Evolutionary conservation across 2,888 invertebrate genomes (phyloP).

Genomic region (Meiosimyza decipiens): DNA sequence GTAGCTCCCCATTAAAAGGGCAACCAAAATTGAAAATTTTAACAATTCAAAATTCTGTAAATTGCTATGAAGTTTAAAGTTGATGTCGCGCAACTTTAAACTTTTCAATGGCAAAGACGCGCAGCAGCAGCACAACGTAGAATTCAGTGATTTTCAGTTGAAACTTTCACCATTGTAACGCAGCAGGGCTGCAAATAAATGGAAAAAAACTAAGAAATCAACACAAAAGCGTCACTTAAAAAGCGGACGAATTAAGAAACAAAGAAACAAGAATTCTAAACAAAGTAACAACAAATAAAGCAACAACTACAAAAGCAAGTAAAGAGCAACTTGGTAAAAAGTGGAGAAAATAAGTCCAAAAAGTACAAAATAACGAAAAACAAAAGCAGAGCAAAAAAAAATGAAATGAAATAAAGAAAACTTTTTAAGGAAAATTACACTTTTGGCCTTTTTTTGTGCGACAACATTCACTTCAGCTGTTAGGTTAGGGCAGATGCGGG

Average conservation of each 20-base stretch:
- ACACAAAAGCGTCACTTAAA: slow-evolving; percentile 15
- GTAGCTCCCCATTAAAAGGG: background rate
- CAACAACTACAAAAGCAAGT: background rate
- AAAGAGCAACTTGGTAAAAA: too few species aligned
- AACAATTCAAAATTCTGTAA: background rate
- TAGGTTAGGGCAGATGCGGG: slow-evolving; percentile 9
- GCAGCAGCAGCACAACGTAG: too few species aligned
- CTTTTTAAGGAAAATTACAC: slow-evolving; percentile 24
- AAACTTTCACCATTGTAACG: slow-evolving; percentile 13
- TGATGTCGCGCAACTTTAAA: background rate
- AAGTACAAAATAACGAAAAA: slow-evolving; percentile 16
- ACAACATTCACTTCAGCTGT: background rate
- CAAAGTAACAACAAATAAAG: slow-evolving; percentile 5
- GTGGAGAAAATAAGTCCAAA: too few species aligned
- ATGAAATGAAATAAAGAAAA: slow-evolving; percentile 21
- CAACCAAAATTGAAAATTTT: background rate
- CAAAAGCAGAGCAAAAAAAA: slow-evolving; percentile 15
- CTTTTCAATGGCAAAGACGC: background rate
- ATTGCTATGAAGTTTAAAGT: background rate
- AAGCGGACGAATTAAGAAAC: slow-evolving; percentile 31
- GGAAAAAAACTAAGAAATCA: background rate
- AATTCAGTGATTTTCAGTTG: background rate
- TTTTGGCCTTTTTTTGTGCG: slow-evolving; percentile 23
- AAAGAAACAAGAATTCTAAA: slow-evolving; percentile 29
- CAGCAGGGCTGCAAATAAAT: background rate